Evolutionary conservation across 2,113 vertebrate genomes (phyloP), one percentile per base, ranked within the genome.

Genomic region (Elanus axillaris): DNA sequence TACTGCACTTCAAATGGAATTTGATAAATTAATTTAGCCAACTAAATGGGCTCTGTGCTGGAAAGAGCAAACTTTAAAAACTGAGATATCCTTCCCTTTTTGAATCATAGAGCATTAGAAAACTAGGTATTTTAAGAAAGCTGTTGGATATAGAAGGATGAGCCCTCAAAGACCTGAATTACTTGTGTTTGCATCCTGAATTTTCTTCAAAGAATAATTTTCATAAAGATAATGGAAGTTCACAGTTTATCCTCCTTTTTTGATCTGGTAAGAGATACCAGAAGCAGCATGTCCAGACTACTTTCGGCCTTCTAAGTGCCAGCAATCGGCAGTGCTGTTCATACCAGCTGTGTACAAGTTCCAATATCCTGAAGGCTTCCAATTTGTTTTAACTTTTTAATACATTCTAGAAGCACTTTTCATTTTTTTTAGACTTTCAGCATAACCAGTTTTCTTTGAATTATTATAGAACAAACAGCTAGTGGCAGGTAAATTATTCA

Each of bases 401-500:
- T 82, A 84, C 45, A 86, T 95, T 88, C 67, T 91, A 64, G 82
- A 92, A 93, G 42, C 16, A 62, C 12, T 55, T 85, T 75, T 9
- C 40, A 13, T 47, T 68, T 76, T 88, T 88, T 97, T 88, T 16
- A 62, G 20, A 83, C 45, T 73, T 95, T 96, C 7, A 25, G 74
- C 74, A 95, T 95, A 95, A 92, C 94, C 77, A 48, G 22, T 93
- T 95, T 97, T 96, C 88, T 95, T 95, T 98, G 90, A 98, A 97
- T 97, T 97, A 97, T 96, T 97, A 93, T 90, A 90, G 72, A 97
- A 92, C 92, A 98, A 98, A 96, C 91, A 96, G 92, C 81, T 96
- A 93, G 60, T 96, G 94, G 86, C 96, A 98, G 93, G 87, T 97
- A 97, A 97, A 97, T 97, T 98, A 98, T 97, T 98, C 97, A 96